Evolutionary conservation across 2,113 vertebrate genomes (phyloP), one percentile per base, ranked within the genome.

Genomic region (Ardeotis arabs): DNA sequence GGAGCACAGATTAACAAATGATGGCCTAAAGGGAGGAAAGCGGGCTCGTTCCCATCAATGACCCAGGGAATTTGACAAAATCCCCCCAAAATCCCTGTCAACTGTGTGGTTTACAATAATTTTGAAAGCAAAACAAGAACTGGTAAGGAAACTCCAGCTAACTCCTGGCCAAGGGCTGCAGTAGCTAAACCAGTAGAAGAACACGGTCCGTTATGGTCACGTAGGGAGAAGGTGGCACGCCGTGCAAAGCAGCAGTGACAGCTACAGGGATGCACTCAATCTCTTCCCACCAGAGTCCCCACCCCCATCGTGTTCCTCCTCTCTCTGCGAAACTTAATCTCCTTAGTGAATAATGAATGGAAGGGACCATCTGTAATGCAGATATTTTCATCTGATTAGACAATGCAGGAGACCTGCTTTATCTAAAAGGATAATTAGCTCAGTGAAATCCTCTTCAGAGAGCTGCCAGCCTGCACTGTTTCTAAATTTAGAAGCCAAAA

Each of bases 341-440:
- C 87, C 94, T 97, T 95, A 97, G 90, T 96, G 93, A 95, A 92
- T 95, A 96, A 93, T 89, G 94, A 96, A 95, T 90, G 90, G 95
- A 90, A 95, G 91, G 79, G 89, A 62, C 96, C 96, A 97, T 97
- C 96, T 96, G 95, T 95, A 97, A 94, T 72, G 89, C 93, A 96
- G 92, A 93, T 93, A 96, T 92, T 94, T 93, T 85, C 93, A 94
- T 95, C 89, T 96, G 92, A 70, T 85, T 87, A 95, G 95, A 95
- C 95, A 97, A 81, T 64, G 89, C 94, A 96, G 92, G 77, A 94
- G 95, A 59, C 10, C 2, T 86, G 90, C 94, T 92, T 93, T 92
- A 93, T 82, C 97, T 83, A 87, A 84, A 91, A 83, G 88, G 73
- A 95, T 95, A 96, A 97, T 95, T 94, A 95, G 96, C 95, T 96